A percentile compares a stretch with the other conserved stretches of the same genome.
phyloP scores from a whole-genome alignment of 1,140 invertebrate species.

The Neodiprion lecontei region DNA sequence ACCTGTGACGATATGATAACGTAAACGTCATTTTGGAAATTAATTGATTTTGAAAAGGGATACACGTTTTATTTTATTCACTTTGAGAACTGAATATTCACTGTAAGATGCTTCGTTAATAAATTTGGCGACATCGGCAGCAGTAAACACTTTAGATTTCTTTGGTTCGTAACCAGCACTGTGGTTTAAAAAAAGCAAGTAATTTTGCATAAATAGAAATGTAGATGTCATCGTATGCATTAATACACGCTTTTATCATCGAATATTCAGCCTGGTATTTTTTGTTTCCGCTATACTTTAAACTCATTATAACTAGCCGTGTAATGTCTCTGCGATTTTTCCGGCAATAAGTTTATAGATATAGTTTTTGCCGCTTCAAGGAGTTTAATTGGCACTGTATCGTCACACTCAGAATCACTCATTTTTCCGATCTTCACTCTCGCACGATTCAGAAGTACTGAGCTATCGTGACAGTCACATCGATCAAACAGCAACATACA shows the following conservation, averaged over 20 bases:
- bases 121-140: constrained; percentile 4
- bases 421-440: too few relatives aligned
- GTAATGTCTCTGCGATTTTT: too few relatives aligned
- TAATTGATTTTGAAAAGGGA: neutral
- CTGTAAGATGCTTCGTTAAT: neutral
- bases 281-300: neutral
- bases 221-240: neutral
- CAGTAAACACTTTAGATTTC: constrained; percentile 1
- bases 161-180: neutral
- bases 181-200: constrained; percentile 12
- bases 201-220: neutral
- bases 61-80: neutral
- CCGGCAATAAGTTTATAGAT: too few relatives aligned
- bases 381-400: too few relatives aligned
- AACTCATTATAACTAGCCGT: too few relatives aligned
- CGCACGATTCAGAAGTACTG: too few relatives aligned
- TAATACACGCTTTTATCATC: neutral
- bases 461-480: too few relatives aligned
- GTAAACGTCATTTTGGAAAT: neutral
- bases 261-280: neutral
- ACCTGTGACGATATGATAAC: neutral
- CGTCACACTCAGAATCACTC: too few relatives aligned
- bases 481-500: too few relatives aligned
- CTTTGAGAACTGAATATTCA: neutral
- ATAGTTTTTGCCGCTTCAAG: too few relatives aligned